A percentile compares a stretch with the other conserved stretches of the same genome.
phyloP scores from a whole-genome alignment of 1,140 invertebrate genomes.

The Cardiocondyla obscurior region DNA sequence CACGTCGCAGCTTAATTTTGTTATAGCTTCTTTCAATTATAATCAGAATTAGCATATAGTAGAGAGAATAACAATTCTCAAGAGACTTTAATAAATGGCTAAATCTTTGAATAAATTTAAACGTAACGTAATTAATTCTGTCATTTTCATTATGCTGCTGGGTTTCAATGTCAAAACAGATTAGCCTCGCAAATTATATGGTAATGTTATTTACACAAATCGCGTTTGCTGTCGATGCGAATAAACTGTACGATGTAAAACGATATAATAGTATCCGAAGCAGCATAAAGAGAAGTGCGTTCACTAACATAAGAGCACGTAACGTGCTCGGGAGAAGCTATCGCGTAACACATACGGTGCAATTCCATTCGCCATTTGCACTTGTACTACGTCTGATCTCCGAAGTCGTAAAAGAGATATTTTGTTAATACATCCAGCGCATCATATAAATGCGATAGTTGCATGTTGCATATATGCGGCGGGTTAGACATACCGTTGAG shows the following conservation, averaged over 20 bases:
- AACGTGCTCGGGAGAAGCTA: conserved; percentile 3
- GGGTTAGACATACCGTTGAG: conserved; percentile 38
- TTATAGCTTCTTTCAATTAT: background rate
- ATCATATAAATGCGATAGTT: conserved; percentile 50
- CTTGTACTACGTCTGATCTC: conserved; percentile 45
- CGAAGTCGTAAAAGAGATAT: conserved; percentile 50
- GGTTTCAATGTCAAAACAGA: background rate
- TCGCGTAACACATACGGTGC: conserved; percentile 21
- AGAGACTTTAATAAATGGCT: no score
- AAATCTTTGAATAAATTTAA: background rate
- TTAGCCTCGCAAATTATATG: background rate
- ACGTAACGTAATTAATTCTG: background rate
- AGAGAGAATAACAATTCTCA: no score
- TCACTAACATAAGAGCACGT: conserved; percentile 16
- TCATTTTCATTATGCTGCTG: background rate
- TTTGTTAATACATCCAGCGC: conserved; percentile 58
- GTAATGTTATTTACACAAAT: background rate
- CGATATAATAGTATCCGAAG: conserved; percentile 18
- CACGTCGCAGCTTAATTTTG: background rate
- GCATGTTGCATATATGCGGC: conserved; percentile 15
- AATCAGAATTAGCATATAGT: background rate
- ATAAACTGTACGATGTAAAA: conserved; percentile 24
- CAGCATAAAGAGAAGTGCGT: conserved; percentile 10
- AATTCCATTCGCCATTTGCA: conserved; percentile 36
- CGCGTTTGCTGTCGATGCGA: conserved; percentile 8